Conservation (phyloP, 2,113 vertebrate genomes). For the Diglossa brunneiventris region DNA sequence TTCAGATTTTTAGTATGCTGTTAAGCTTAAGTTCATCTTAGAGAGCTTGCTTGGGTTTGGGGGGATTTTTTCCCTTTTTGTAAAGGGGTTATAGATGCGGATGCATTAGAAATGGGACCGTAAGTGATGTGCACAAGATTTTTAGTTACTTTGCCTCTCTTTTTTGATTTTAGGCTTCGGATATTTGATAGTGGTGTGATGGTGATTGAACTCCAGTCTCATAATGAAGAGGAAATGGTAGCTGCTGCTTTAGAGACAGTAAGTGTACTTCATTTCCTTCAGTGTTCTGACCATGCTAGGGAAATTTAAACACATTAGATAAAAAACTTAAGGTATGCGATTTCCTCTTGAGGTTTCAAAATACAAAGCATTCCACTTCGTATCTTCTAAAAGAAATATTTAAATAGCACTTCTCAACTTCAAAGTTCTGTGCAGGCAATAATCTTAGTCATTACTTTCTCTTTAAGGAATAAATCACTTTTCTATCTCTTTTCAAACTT, state of each 20-base stretch:
- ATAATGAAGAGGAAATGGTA: conserved; percentile 98
- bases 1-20: not conserved
- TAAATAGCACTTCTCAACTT: conserved; percentile 16
- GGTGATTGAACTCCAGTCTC: conserved; percentile 97
- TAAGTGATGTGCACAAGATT: not conserved
- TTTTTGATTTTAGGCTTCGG: conserved; percentile 79
- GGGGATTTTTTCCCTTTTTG: not conserved
- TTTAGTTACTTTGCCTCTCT: not conserved
- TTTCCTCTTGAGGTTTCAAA: conserved; percentile 50
- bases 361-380: not conserved
- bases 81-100: not conserved
- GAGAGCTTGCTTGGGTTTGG: not conserved
- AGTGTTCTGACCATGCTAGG: not conserved
- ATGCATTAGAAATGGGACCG: not conserved
- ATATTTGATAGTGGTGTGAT: conserved; percentile 98
- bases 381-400: not conserved
- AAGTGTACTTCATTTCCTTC: conserved; percentile 48
- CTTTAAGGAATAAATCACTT: not conserved
- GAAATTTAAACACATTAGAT: not conserved
- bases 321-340: conserved; percentile 16
- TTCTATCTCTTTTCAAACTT: not conserved
- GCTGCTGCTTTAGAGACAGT: conserved; percentile 93
- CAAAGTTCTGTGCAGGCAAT: not conserved
- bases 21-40: not conserved
- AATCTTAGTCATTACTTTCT: not conserved